phyloP scores from a whole-genome alignment of 2,888 invertebrate species.

The Chymomyza fuscimana region DNA sequence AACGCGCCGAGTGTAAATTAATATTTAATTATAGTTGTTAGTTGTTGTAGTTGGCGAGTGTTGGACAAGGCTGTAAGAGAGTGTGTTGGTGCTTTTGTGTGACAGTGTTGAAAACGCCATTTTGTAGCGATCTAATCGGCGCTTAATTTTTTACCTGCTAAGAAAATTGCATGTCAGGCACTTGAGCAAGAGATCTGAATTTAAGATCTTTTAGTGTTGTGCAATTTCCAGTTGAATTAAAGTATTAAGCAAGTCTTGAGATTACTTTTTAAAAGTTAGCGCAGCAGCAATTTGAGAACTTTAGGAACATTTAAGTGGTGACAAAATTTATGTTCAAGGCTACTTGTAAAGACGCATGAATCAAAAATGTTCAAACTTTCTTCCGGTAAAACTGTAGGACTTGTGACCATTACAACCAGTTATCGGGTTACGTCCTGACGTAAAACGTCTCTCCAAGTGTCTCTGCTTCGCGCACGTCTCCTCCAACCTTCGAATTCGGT shows the following conservation, averaged over 20 bases:
- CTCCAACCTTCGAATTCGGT: too few relatives aligned
- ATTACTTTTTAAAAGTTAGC: neutral
- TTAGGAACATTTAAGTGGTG: neutral
- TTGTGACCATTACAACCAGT: too few relatives aligned
- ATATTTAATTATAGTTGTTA: constrained; percentile 73
- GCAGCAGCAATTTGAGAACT: neutral
- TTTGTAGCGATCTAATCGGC: constrained; percentile 65
- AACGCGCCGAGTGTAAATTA: constrained; percentile 74
- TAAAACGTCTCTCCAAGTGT: too few relatives aligned
- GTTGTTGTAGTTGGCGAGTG: constrained; percentile 38
- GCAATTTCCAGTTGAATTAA: constrained; percentile 33
- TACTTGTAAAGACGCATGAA: too few relatives aligned
- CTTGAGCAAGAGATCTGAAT: constrained; percentile 32
- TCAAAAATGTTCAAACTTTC: too few relatives aligned
- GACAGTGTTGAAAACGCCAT: constrained; percentile 54
- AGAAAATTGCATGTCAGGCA: constrained; percentile 13
- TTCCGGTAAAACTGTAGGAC: too few relatives aligned
- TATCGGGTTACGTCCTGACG: too few relatives aligned
- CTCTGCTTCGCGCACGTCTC: too few relatives aligned
- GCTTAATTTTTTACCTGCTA: constrained; percentile 41
- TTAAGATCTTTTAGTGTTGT: constrained; percentile 26
- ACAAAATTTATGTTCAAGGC: too few relatives aligned
- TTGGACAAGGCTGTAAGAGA: neutral
- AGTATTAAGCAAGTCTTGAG: neutral
- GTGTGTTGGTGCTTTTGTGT: neutral